A percentile compares a stretch with the other conserved stretches of the same genome.
These are phyloP conservation scores for Leuciscus idus DNA, from an alignment of 2,113 vertebrate genomes.

Conservation along the genomic window DNA sequence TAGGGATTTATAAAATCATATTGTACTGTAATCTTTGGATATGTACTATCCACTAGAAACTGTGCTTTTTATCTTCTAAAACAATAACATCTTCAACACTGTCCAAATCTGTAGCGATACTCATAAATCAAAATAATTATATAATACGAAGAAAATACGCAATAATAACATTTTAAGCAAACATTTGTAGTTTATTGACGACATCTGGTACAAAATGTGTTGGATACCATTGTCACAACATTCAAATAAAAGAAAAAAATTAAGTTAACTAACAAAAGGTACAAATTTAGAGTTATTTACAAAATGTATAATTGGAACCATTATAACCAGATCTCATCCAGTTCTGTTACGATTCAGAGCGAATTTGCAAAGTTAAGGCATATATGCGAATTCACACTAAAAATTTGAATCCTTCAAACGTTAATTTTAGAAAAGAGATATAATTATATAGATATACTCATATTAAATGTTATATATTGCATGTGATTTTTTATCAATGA, in stretches of 20 bases:
- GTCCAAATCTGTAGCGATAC: neutral
- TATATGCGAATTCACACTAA: neutral
- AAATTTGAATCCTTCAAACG: neutral
- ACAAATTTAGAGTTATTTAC: constrained; percentile 35
- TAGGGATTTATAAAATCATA: neutral
- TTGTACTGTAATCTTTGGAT: neutral
- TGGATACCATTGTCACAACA: neutral
- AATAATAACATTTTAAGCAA: neutral
- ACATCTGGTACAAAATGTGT: neutral
- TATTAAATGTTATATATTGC: neutral
- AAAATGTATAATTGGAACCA: constrained; percentile 32
- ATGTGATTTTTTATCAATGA: neutral
- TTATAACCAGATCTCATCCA: neutral
- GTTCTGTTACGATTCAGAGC: neutral
- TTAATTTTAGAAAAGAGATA: neutral
- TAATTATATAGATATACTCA: neutral
- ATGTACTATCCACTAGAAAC: neutral
- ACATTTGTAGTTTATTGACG: constrained; percentile 8
- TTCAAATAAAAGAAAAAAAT: neutral
- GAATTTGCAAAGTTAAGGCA: neutral
- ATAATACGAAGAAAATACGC: neutral
- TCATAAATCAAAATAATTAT: neutral
- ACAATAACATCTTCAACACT: neutral
- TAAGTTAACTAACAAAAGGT: constrained; percentile 4
- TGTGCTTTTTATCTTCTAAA: neutral